A percentile compares a stretch with the other conserved stretches of the same genome.
Conservation (phyloP, 2,113 vertebrate genomes). For the Limanda limanda region DNA sequence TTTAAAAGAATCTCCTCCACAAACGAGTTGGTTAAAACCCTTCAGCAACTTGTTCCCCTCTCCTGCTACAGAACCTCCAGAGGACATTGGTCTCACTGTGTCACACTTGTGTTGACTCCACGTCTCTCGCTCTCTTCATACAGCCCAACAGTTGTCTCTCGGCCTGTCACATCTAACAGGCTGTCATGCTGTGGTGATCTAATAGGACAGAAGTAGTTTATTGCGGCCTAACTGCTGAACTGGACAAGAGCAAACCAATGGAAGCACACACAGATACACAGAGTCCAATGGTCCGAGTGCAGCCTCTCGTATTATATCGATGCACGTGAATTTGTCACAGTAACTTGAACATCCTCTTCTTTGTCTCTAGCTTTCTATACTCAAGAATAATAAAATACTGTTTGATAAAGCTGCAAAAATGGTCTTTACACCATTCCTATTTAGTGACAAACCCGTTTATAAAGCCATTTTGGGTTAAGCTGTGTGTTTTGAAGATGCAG, state of each 20-base stretch:
- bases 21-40: neutral
- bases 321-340: neutral
- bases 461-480: constrained; percentile 36
- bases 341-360: neutral
- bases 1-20: constrained; percentile 4
- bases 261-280: constrained; percentile 33
- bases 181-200: constrained; percentile 69
- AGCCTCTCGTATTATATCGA: neutral
- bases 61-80: neutral
- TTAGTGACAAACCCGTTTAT: constrained; percentile 13
- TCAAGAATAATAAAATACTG: too few species aligned
- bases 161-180: constrained; percentile 55
- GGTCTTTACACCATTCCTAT: neutral
- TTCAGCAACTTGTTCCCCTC: neutral
- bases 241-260: constrained; percentile 39
- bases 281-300: neutral
- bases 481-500: constrained; percentile 42
- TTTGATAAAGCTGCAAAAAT: neutral
- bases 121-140: constrained; percentile 19
- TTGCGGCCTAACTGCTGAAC: constrained; percentile 51
- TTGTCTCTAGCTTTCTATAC: neutral
- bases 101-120: neutral
- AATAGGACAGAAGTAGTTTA: constrained; percentile 70
- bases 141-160: constrained; percentile 58
- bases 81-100: too few species aligned